A percentile compares a stretch with the other conserved stretches of the same genome.
These are phyloP conservation scores for Melanaphis sacchari DNA, from an alignment of 1,140 invertebrate genomes.

Conservation along the genomic window DNA sequence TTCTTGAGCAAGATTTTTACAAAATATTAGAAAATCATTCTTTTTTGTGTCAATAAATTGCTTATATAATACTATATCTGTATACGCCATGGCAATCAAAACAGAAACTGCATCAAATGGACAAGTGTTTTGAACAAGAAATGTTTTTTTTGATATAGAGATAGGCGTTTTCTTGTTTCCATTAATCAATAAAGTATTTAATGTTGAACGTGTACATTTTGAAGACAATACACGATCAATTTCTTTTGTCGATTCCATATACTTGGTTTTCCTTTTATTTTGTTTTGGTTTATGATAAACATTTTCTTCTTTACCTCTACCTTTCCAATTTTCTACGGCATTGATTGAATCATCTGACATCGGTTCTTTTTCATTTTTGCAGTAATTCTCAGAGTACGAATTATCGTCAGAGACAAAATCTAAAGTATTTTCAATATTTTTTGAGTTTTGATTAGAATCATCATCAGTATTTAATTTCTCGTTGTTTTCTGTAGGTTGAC, in stretches of 20 bases:
- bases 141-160: neutral
- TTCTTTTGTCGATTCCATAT: neutral
- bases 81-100: neutral
- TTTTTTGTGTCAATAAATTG: too few species aligned
- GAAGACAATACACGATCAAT: neutral
- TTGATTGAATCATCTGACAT: neutral
- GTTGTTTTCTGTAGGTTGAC: too few species aligned
- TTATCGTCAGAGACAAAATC: neutral
- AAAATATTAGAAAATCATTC: too few species aligned
- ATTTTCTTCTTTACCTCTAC: neutral
- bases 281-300: neutral
- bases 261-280: neutral
- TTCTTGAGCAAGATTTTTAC: too few species aligned
- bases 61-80: too few species aligned
- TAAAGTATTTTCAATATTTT: neutral
- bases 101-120: constrained; percentile 1
- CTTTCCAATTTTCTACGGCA: neutral
- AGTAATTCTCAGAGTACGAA: neutral
- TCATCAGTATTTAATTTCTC: too few species aligned
- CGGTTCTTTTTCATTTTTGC: neutral
- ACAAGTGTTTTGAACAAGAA: constrained; percentile 15
- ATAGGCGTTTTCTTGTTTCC: neutral
- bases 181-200: neutral
- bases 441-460: too few species aligned
- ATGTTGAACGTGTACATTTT: neutral